Conservation (phyloP, 1,140 invertebrate species). For the Drosophila fuyamai region DNA sequence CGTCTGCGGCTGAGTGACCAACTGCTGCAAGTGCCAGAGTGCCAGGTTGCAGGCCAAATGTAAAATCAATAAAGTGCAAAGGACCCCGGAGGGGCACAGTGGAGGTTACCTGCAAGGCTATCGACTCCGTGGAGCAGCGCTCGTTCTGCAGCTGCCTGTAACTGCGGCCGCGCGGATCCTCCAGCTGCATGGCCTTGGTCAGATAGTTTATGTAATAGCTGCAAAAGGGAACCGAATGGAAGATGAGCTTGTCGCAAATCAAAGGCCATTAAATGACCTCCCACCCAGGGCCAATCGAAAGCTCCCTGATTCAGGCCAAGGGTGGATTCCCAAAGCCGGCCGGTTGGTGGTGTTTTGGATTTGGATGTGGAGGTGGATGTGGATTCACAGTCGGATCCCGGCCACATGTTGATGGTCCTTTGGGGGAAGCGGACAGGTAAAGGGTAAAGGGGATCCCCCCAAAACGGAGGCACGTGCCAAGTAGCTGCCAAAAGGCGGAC, state of each 20-base stretch:
- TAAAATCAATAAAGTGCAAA: conserved; percentile 46
- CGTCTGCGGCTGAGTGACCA: conserved; percentile 49
- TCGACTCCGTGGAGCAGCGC: conserved; percentile 86
- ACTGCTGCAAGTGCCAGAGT: conserved; percentile 41
- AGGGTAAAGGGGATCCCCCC: conserved; percentile 24
- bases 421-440: conserved; percentile 46
- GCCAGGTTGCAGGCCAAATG: conserved; percentile 5
- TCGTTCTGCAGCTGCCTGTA: conserved; percentile 86
- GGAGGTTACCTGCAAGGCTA: conserved; percentile 86
- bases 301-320: conserved; percentile 32
- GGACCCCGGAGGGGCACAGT: not conserved
- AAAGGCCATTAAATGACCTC: conserved; percentile 55
- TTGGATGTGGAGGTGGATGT: not conserved
- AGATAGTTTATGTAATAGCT: conserved; percentile 92
- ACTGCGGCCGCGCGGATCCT: conserved; percentile 87
- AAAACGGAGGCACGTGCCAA: conserved; percentile 76
- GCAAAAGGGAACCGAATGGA: conserved; percentile 69
- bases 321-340: conserved; percentile 46
- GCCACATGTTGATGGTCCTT: conserved; percentile 54
- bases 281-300: conserved; percentile 38
- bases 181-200: conserved; percentile 89
- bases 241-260: conserved; percentile 55
- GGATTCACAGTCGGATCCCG: conserved; percentile 20
- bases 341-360: conserved; percentile 21
- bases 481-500: conserved; percentile 75